Evolutionary conservation across 2,888 invertebrate genomes (phyloP), one percentile per base, ranked within the genome.

Genomic region (Pocota personata): DNA sequence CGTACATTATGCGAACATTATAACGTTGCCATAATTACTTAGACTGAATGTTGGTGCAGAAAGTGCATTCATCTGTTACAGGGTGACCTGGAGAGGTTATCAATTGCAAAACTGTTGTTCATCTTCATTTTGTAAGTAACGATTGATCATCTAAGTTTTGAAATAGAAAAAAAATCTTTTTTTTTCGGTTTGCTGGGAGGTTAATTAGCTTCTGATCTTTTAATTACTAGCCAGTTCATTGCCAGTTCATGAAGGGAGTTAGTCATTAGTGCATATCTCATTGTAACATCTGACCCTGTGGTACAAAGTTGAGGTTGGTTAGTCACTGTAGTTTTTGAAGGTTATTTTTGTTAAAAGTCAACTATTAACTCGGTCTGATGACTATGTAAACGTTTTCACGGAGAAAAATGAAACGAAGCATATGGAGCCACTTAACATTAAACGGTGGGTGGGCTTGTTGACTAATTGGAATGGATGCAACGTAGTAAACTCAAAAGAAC

Each of bases 31-130:
- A 67, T 37, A 52, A 48, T 52, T 40, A 40, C 52, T 48, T 12
- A 14, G 7, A 64, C 16, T 64, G 19, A 43, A 48, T 48, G 48
- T 30, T 30, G 43, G 14, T 30, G 46, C 19, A 52, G 40, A 52
- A 27, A 52, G 67, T 52, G 67, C 52, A 67, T 7, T 67, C 52
- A 50, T 50, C 21, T 37, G 52, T 35, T 57, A 71, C 71, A 71
- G 71, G 71, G 71, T 71, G 71, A 71, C 50, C 40, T 7, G 14
- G 2, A 19, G 24, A 55, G 30, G 55, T 69, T 69, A 55, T 66
- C 16, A 3, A 35, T 71, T 55, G 71, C 57, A 48, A 32, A 58
- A 72, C 14, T 24, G 10, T 21, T 48, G 19, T 19, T 21, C 27
- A 50, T 55, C 1, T 55, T 27, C 2, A 30, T 62, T 62, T n/a